Conservation (phyloP, 2,888 invertebrate genomes). For the Ectropis crepuscularia region DNA sequence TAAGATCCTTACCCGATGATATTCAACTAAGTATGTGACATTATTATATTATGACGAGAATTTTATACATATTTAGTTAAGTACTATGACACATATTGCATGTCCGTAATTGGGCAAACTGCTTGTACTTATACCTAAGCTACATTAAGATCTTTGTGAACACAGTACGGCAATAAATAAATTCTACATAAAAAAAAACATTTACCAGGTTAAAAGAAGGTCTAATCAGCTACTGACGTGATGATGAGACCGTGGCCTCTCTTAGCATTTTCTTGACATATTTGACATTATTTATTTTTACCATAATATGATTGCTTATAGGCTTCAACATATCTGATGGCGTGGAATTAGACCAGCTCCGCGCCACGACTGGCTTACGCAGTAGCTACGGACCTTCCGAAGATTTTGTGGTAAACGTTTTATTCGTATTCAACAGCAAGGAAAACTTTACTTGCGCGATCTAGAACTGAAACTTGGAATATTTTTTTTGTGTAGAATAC, state of each 20-base stretch:
- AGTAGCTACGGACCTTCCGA: constrained; percentile 81
- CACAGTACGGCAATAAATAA: too few relatives aligned
- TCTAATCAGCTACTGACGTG: constrained; percentile 80
- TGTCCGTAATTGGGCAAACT: too few relatives aligned
- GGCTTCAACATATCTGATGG: constrained; percentile 76
- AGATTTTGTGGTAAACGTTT: rapidly evolving
- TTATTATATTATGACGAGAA: too few relatives aligned
- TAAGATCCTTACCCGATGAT: too few relatives aligned
- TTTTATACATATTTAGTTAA: too few relatives aligned
- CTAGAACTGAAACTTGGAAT: constrained; percentile 53
- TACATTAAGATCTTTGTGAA: too few relatives aligned
- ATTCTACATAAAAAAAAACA: not conserved
- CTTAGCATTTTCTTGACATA: constrained; percentile 79
- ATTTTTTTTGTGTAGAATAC: not conserved
- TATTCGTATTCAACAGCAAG: constrained; percentile 43
- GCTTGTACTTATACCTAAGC: too few relatives aligned
- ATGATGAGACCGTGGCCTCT: constrained; percentile 76
- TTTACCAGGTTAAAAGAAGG: constrained; percentile 60
- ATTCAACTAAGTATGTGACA: too few relatives aligned
- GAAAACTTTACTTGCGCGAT: constrained; percentile 68
- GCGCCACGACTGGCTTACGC: constrained; percentile 73
- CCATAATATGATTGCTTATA: constrained; percentile 74
- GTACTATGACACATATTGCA: too few relatives aligned
- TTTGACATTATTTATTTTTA: constrained; percentile 72
- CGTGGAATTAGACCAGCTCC: constrained; percentile 77